Conservation (phyloP, 2,113 vertebrate species). For the Aegithalos caudatus region DNA sequence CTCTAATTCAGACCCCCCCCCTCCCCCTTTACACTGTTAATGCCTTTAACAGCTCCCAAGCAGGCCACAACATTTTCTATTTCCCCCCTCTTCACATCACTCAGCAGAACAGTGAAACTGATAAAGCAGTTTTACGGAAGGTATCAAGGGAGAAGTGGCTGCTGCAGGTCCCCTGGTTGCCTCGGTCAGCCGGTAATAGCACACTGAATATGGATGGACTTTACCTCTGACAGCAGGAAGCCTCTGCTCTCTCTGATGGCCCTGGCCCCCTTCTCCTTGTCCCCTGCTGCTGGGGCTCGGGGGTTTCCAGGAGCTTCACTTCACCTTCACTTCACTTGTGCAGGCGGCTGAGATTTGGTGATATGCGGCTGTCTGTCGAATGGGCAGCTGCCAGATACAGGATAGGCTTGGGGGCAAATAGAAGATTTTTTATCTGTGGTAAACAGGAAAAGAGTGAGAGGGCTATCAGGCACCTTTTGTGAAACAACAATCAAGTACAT, state of each 20-base stretch:
- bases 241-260: neutral
- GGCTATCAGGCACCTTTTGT: neutral
- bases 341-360: neutral
- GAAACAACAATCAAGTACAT: neutral
- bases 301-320: neutral
- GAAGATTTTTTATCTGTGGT: neutral
- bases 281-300: rapidly evolving
- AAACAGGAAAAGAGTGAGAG: conserved; percentile 56
- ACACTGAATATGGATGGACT: neutral
- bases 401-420: neutral
- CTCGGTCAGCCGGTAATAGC: neutral
- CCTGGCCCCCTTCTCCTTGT: neutral
- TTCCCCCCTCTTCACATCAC: neutral
- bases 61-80: neutral
- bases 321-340: neutral
- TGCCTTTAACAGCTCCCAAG: neutral
- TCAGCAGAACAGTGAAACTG: neutral
- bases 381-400: neutral
- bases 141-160: neutral
- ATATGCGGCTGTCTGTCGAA: rapidly evolving
- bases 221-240: conserved; percentile 17
- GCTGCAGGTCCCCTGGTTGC: neutral
- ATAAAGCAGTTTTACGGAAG: neutral
- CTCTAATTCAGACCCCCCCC: neutral
- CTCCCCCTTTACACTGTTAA: neutral